Evolutionary conservation across 2,888 invertebrate species (phyloP).

Genomic region (Himalopsyche tibetana): DNA sequence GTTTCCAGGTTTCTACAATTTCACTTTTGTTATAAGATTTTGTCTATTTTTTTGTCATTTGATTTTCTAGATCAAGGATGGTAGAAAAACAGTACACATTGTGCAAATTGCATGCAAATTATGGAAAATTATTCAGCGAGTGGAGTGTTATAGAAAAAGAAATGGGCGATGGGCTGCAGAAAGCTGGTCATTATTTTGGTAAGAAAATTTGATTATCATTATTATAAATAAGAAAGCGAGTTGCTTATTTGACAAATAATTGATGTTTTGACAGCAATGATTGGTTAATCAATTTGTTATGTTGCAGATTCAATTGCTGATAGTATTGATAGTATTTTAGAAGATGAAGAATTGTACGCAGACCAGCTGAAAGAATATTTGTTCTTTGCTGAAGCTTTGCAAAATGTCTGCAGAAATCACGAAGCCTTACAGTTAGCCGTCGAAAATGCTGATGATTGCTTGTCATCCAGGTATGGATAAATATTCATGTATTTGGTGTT

Average conservation of each 20-base stretch:
- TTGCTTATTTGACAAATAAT: slow-evolving; percentile 38
- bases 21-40: not conserved
- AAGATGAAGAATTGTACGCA: slow-evolving; percentile 89
- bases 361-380: slow-evolving; percentile 91
- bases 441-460: slow-evolving; percentile 83
- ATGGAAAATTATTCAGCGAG: slow-evolving; percentile 88
- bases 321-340: slow-evolving; percentile 84
- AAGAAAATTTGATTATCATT: slow-evolving; percentile 55
- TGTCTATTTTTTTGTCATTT: slow-evolving; percentile 10
- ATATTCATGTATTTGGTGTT: not conserved
- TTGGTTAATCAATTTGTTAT: not conserved
- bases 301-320: slow-evolving; percentile 82
- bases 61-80: slow-evolving; percentile 78
- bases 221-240: not conserved
- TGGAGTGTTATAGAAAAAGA: slow-evolving; percentile 90
- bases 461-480: slow-evolving; percentile 73
- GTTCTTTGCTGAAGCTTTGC: slow-evolving; percentile 85
- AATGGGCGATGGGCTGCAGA: slow-evolving; percentile 88
- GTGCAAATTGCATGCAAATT: slow-evolving; percentile 88
- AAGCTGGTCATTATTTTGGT: slow-evolving; percentile 81
- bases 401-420: slow-evolving; percentile 85
- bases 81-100: slow-evolving; percentile 86
- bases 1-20: not conserved
- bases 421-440: slow-evolving; percentile 84
- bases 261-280: not conserved